Percentiles rank a stretch among this genome's conserved stretches.
These are phyloP conservation scores for Drosophila teissieri DNA, from an alignment of 1,140 invertebrate genomes.

Conservation along the genomic window DNA sequence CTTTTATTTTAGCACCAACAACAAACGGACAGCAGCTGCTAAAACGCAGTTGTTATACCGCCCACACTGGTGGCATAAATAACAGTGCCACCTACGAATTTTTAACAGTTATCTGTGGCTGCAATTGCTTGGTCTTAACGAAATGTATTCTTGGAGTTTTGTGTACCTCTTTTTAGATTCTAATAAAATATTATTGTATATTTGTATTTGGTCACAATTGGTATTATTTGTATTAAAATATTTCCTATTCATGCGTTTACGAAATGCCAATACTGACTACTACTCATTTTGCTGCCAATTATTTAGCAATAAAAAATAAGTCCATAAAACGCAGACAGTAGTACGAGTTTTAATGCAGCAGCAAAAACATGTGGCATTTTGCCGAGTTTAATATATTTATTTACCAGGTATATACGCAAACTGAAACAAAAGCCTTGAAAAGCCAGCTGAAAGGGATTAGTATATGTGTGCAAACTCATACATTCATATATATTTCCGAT, in stretches of 20 bases:
- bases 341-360: background rate
- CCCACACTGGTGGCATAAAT: conserved; percentile 41
- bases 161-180: background rate
- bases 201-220: no score
- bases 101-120: conserved; percentile 13
- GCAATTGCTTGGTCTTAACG: background rate
- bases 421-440: conserved; percentile 32
- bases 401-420: background rate
- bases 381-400: background rate
- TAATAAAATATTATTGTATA: no score
- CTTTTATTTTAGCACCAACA: conserved; percentile 39
- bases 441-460: conserved; percentile 39
- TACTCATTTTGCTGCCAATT: no score
- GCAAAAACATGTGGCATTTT: background rate
- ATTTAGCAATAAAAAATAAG: no score
- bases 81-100: conserved; percentile 1
- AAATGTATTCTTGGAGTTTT: background rate
- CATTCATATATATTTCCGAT: conserved; percentile 3
- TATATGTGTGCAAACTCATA: background rate
- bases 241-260: no score
- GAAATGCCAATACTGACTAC: no score
- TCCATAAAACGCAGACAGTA: no score
- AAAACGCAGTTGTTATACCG: conserved; percentile 45
- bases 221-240: no score
- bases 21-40: conserved; percentile 29